Conservation (phyloP, 2,113 vertebrate species). For the Cynocephalus volans region DNA sequence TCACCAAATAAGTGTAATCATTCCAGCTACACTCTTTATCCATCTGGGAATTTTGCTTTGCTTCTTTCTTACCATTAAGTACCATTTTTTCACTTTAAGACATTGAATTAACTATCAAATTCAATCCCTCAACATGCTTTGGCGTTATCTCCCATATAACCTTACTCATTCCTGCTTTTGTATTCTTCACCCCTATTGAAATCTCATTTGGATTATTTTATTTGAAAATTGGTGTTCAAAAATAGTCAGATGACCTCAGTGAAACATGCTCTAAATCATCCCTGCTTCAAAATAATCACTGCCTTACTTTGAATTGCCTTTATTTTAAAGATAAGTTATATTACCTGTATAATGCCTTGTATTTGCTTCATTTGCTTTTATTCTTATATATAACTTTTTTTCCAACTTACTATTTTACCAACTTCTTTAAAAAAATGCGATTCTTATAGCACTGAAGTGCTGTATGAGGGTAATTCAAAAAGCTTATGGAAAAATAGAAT, state of each 20-base stretch:
- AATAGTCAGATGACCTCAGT: neutral
- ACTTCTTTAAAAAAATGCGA: neutral
- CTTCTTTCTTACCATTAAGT: neutral
- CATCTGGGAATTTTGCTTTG: neutral
- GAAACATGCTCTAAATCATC: neutral
- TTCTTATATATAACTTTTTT: neutral
- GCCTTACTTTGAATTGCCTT: neutral
- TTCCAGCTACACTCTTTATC: neutral
- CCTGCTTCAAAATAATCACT: neutral
- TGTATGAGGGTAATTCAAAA: neutral
- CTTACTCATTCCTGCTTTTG: neutral
- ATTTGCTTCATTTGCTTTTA: neutral
- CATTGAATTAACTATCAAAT: neutral
- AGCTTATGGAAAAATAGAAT: too few relatives aligned
- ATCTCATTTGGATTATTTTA: neutral
- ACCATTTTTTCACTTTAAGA: neutral
- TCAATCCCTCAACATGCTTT: neutral
- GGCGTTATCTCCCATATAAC: neutral
- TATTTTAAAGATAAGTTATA: neutral
- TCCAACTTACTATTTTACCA: neutral
- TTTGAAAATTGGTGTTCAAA: neutral
- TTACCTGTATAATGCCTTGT: neutral
- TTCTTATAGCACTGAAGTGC: neutral
- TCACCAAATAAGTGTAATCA: neutral
- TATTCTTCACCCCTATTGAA: neutral